phyloP scores from a whole-genome alignment of 2,888 invertebrate genomes.

The Drepana falcataria region DNA sequence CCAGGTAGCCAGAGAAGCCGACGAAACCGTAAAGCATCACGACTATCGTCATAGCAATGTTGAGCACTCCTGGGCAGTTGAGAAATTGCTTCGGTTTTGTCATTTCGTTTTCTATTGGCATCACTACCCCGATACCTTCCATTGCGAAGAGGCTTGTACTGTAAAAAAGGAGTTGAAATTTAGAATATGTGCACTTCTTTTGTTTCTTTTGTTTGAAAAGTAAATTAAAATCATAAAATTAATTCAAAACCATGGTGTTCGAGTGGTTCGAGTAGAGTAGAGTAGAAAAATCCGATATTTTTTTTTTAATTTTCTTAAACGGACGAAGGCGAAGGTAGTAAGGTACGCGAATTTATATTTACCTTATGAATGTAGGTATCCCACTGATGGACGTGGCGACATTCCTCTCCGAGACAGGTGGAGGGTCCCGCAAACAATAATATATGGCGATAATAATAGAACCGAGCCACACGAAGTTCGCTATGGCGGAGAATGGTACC shows the following conservation, averaged over 20 bases:
- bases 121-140: slow-evolving; percentile 95
- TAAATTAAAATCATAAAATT: too few species aligned
- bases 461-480: slow-evolving; percentile 88
- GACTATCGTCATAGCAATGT: slow-evolving; percentile 91
- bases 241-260: too few species aligned
- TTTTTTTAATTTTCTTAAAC: too few species aligned
- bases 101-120: slow-evolving; percentile 97
- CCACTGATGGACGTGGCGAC: slow-evolving; percentile 74
- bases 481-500: slow-evolving; percentile 93
- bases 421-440: slow-evolving; percentile 83
- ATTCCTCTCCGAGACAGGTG: slow-evolving; percentile 55
- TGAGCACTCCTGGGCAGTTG: slow-evolving; percentile 90
- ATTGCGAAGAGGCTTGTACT: slow-evolving; percentile 97
- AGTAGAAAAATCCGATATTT: too few species aligned
- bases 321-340: too few species aligned
- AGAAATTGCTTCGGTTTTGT: slow-evolving; percentile 88
- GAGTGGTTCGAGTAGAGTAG: too few species aligned
- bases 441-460: slow-evolving; percentile 90
- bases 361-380: slow-evolving; percentile 92
- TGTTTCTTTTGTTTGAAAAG: too few species aligned
- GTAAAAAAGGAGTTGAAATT: slow-evolving; percentile 7
- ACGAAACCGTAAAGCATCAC: slow-evolving; percentile 87
- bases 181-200: too few species aligned
- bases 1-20: slow-evolving; percentile 93
- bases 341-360: neutral